Evolutionary conservation across 2,888 invertebrate genomes (phyloP), one percentile per base, ranked within the genome.

Genomic region (Falcaria lacertinaria): DNA sequence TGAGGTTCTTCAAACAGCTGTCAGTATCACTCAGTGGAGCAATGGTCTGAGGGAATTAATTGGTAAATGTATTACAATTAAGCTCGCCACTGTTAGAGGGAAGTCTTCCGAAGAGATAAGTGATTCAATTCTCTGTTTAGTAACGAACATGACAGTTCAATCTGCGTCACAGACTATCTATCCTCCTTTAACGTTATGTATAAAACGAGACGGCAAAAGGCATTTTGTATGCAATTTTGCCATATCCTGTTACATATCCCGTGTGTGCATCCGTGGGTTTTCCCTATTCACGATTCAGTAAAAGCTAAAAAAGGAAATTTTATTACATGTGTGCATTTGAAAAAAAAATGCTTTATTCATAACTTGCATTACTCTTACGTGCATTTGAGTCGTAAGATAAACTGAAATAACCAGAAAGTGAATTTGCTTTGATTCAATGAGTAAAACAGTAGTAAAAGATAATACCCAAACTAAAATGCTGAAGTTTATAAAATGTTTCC

Each of bases 1-100:
- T n/a, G n/a, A 2, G 7, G 8, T 8, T 25, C 25, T 25, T 8
- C 25, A 8, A 25, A 25, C 8, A 11, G 28, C 28, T 28, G 28
- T 28, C 28, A 28, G 28, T 11, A 11, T 3, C 28, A 28, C 28
- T 28, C 11, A 28, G 28, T 28, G 11, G 28, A 28, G 28, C 22
- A 8, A 25, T 14, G 15, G 22, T 22, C 22, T 15, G 25, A 22
- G 22, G 15, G 11, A n/a, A 19, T 36, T 36, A 36, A 19, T n/a
- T 22, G 22, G 15, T 37, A 37, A 37, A 37, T 7, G 15, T 25
- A 22, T 37, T 37, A 37, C 37, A 36, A 36, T 36, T 36, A 22
- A 19, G 22, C 36, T 36, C 22, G 22, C 22, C 19, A 16, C 37
- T 25, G 11, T 6, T 25, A 14, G 22, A 15, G 37, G 15, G 22